A percentile compares a stretch with the other conserved stretches of the same genome.
Evolutionary conservation across 2,797 vertebrate species (phyloP).

Genomic region (Anguilla pacifica): DNA sequence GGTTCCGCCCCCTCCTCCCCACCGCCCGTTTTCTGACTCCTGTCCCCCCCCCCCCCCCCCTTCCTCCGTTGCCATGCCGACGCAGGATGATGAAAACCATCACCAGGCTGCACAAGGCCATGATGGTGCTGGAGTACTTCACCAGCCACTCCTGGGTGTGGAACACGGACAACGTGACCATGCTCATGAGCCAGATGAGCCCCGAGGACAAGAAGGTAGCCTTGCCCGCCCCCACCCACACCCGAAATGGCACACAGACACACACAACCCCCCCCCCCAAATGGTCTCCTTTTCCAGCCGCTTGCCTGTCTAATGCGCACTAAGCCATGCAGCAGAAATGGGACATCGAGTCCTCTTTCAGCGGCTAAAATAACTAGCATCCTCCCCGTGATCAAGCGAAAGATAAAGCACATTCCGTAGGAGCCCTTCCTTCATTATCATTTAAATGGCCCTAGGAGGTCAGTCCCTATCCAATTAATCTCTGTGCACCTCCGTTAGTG

Average conservation of each 20-base stretch:
- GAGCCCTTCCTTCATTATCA: not conserved
- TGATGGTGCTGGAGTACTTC: slow-evolving; percentile 97
- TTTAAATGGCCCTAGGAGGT: not conserved
- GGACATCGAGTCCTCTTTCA: not conserved
- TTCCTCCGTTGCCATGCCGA: slow-evolving; percentile 35
- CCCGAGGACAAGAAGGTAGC: slow-evolving; percentile 90
- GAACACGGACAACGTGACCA: slow-evolving; percentile 91
- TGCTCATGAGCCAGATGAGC: slow-evolving; percentile 88
- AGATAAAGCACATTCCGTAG: not conserved
- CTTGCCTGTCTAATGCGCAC: not conserved
- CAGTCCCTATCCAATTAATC: not conserved
- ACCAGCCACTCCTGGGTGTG: slow-evolving; percentile 98
- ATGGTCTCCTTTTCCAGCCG: not conserved
- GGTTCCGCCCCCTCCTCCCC: not conserved
- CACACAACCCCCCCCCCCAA: too few species aligned
- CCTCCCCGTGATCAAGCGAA: not conserved
- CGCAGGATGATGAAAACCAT: slow-evolving; percentile 99
- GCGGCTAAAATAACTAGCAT: not conserved
- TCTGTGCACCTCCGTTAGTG: not conserved
- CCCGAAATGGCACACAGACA: not conserved
- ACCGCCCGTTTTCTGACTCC: not conserved
- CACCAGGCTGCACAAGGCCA: slow-evolving; percentile 92
- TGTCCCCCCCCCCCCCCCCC: not conserved
- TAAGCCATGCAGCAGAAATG: not conserved
- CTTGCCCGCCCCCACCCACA: not conserved